These are phyloP conservation scores for Anoplolepis gracilipes DNA, from an alignment of 1,140 invertebrate genomes.

Conservation along the genomic window DNA sequence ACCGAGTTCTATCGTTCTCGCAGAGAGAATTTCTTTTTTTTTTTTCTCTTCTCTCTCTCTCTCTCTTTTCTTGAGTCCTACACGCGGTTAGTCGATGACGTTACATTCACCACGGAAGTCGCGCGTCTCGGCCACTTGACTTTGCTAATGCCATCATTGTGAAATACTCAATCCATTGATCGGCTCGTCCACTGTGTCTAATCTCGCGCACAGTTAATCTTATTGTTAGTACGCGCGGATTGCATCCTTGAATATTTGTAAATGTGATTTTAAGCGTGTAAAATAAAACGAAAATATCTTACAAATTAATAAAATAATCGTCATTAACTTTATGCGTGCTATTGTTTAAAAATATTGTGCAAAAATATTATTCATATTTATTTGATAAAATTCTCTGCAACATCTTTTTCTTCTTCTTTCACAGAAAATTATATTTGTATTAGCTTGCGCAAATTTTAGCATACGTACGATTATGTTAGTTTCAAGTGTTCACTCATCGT, in stretches of 20 bases:
- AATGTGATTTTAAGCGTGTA: not conserved
- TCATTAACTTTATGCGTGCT: not conserved
- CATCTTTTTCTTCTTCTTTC: not conserved
- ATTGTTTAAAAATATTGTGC: not conserved
- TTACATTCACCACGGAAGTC: slow-evolving; percentile 49
- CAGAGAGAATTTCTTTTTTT: not conserved
- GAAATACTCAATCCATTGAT: slow-evolving; percentile 69
- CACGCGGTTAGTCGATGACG: slow-evolving; percentile 32
- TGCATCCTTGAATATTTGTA: slow-evolving; percentile 25
- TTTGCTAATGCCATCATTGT: slow-evolving; percentile 77
- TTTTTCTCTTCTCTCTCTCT: not conserved
- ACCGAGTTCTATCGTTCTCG: not conserved
- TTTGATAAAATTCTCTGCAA: not conserved
- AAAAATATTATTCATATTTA: not conserved
- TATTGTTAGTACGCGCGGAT: slow-evolving; percentile 19
- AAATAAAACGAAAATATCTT: not conserved
- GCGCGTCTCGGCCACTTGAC: slow-evolving; percentile 72
- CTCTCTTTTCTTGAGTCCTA: not conserved
- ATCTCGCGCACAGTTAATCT: slow-evolving; percentile 59
- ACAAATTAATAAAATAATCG: not conserved
- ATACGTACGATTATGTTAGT: not conserved
- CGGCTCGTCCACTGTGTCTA: slow-evolving; percentile 55
- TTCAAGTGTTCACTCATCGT: not conserved
- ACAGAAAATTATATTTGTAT: not conserved
- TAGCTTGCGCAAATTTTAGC: slow-evolving; percentile 33